Conservation (phyloP, 2,888 invertebrate species). For the Acanthacorydalis orientalis region DNA sequence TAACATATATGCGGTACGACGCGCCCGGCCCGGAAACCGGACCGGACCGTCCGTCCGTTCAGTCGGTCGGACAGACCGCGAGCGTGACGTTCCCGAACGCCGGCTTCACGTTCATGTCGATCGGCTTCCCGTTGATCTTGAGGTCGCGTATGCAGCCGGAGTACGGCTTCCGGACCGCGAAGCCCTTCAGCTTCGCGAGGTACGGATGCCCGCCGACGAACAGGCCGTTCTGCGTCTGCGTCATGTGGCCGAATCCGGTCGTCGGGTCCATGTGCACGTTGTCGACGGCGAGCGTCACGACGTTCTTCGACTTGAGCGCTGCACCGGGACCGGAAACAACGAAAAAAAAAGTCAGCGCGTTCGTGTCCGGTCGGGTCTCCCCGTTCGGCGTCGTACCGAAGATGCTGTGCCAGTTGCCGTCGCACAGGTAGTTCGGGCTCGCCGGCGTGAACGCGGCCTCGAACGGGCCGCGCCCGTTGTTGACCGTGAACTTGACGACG, state of each 20-base stretch:
- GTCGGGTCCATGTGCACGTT: constrained; percentile 57
- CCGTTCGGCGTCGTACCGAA: constrained; percentile 36
- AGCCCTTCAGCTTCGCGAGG: constrained; percentile 37
- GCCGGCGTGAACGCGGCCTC: constrained; percentile 52
- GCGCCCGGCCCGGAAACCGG: too few species aligned
- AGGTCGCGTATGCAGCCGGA: constrained; percentile 68
- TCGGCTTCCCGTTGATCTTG: constrained; percentile 35
- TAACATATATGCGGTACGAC: too few species aligned
- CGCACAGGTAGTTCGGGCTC: constrained; percentile 60
- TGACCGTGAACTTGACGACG: constrained; percentile 63
- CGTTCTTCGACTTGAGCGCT: constrained; percentile 81
- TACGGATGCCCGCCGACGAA: constrained; percentile 81
- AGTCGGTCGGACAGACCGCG: constrained; percentile 66
- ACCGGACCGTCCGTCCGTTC: constrained; percentile 16
- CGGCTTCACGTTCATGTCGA: constrained; percentile 35
- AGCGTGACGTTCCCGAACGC: constrained; percentile 57
- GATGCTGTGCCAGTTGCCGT: constrained; percentile 90
- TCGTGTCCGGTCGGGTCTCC: background rate
- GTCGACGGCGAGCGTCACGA: constrained; percentile 76
- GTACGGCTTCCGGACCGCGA: constrained; percentile 52
- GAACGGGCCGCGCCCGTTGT: constrained; percentile 68
- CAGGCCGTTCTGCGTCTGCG: constrained; percentile 69
- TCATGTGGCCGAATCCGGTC: constrained; percentile 45
- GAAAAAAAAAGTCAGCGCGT: background rate
- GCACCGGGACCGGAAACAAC: constrained; percentile 15